Conservation (phyloP, 2,113 vertebrate species). For the Xyrauchen texanus region DNA sequence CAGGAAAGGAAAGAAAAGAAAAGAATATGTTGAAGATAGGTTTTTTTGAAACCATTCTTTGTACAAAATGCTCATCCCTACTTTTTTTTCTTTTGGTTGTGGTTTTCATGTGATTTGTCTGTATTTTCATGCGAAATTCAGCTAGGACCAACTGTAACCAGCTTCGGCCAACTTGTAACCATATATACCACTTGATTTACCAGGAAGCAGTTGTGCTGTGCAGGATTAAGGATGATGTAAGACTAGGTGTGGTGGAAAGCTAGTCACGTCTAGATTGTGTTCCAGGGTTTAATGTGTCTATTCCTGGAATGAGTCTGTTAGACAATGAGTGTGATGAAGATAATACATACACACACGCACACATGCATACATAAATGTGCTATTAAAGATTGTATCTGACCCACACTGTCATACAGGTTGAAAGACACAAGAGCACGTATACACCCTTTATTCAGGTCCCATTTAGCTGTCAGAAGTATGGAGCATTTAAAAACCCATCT, state of each 20-base stretch:
- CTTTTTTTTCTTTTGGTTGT: too few species aligned
- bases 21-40: too few species aligned
- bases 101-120: too few species aligned
- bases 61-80: too few species aligned
- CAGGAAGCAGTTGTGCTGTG: neutral
- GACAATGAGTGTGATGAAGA: constrained; percentile 8
- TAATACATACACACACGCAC: neutral
- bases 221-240: neutral
- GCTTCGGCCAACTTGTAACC: neutral
- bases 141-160: neutral
- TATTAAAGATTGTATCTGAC: neutral
- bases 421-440: neutral
- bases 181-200: neutral
- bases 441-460: constrained; percentile 15
- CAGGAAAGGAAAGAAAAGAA: too few species aligned
- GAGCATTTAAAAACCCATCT: constrained; percentile 41
- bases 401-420: too few species aligned
- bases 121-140: too few species aligned
- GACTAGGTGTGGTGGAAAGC: neutral
- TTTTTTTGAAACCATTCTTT: too few species aligned
- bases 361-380: neutral
- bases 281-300: neutral
- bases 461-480: constrained; percentile 43
- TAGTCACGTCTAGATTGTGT: neutral
- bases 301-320: constrained; percentile 10